phyloP scores from a whole-genome alignment of 2,113 vertebrate genomes.

The Cnemophilus loriae region DNA sequence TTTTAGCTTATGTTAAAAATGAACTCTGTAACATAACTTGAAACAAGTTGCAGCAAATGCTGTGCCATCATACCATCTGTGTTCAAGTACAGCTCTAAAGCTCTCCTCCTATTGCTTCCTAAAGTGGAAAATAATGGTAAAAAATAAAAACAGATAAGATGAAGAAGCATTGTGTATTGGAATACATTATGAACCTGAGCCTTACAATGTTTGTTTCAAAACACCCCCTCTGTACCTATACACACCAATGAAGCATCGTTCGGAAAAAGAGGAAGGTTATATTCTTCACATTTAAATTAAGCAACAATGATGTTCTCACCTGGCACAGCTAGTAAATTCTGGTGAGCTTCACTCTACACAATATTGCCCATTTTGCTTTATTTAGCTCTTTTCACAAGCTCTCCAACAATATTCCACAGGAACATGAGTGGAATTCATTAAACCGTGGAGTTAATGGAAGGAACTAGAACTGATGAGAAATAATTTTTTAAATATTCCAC shows the following conservation, averaged over 20 bases:
- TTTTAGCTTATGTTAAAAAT: slow-evolving; percentile 63
- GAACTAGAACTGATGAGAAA: background rate
- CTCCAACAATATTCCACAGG: background rate
- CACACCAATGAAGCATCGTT: background rate
- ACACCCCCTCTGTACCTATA: background rate
- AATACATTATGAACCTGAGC: background rate
- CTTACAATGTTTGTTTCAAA: background rate
- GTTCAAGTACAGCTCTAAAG: slow-evolving; percentile 42
- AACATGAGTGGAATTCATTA: background rate
- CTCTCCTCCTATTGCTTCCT: slow-evolving; percentile 48
- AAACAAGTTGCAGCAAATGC: slow-evolving; percentile 54
- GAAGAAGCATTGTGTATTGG: background rate
- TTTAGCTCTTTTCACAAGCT: background rate
- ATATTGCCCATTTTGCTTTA: background rate
- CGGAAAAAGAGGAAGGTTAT: background rate
- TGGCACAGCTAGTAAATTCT: background rate
- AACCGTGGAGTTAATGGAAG: background rate
- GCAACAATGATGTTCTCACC: background rate
- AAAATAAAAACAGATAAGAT: slow-evolving; percentile 47
- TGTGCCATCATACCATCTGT: slow-evolving; percentile 59
- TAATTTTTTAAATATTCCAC: background rate
- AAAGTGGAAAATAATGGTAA: slow-evolving; percentile 53
- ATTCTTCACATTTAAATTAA: background rate
- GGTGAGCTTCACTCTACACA: background rate
- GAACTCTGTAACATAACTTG: slow-evolving; percentile 53